Base-by-base conservation (phyloP, 2,797 vertebrate genomes). In the Gila robusta region DNA sequence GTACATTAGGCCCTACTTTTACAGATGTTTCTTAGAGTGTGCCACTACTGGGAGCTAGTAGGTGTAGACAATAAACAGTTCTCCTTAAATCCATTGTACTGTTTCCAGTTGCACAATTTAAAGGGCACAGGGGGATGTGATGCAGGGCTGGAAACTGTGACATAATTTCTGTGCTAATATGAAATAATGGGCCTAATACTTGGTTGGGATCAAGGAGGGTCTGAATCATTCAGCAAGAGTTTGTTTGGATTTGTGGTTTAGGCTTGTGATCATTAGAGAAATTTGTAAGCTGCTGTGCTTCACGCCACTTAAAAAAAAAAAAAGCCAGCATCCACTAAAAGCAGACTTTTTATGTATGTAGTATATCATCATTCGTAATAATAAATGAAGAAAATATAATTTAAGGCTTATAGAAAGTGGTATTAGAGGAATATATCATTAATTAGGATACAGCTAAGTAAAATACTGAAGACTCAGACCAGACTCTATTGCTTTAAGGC, bases 221-320 rank as follows among this genome's bases (percentile, higher is more conserved):
- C 52, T 73, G 66, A 37, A 73, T 62, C 37, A 14, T 83, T 73
- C 26, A 21, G 81, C n/a, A 52, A 71, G n/a, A 23, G 17, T 73
- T 64, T 83, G n/a, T 83, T 83, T 83, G 70, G 70, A 83, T 72
- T 82, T 71, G 64, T 35, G n/a, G 80, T 54, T 82, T 41, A 19
- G 32, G 14, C 49, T 82, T 54, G 70, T 83, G 81, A 64, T 83
- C 54, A 56, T 82, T 71, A 71, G 47, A 49, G 21, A 56, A 71
- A 71, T 41, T 56, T 70, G 9, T 52, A 39, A 39, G 32, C 67
- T 72, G 35, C 49, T 52, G 47, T 28, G 32, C 32, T 72, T 72
- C 49, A 56, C 49, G 2, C 12, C 16, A 1, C 32, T 56, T 82
- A 9, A 21, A 35, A 56, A 54, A 62, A 62, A 81, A 37, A 35